Conservation (phyloP, 2,888 invertebrate species). For the Caenorhabditis doughertyi region DNA sequence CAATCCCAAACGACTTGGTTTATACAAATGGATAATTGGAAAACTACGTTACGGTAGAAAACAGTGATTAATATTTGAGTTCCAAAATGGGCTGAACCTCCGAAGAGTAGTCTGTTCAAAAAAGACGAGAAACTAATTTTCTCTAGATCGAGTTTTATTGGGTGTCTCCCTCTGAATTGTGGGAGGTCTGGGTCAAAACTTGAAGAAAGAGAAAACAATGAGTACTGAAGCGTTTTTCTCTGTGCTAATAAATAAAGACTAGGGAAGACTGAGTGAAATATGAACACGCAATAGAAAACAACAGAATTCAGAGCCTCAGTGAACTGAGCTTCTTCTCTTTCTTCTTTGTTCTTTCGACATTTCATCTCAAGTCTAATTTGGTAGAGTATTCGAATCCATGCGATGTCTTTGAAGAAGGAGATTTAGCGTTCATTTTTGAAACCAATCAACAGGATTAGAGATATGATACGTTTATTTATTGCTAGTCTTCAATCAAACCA, state of each 20-base stretch:
- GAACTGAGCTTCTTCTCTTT: background rate
- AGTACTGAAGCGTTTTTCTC: background rate
- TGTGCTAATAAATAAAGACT: conserved; percentile 4
- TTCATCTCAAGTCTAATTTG: background rate
- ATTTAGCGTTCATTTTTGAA: background rate
- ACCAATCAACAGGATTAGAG: background rate
- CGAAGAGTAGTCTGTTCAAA: no score
- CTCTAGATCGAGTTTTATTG: background rate
- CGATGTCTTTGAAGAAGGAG: background rate
- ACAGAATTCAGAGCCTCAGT: conserved; percentile 1
- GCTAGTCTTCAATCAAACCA: conserved; percentile 87
- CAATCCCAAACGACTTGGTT: no score
- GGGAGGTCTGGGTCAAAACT: background rate
- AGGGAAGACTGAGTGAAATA: conserved; percentile 14
- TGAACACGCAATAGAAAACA: conserved; percentile 30
- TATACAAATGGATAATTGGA: no score
- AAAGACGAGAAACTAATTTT: background rate
- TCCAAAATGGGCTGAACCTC: no score
- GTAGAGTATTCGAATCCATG: background rate
- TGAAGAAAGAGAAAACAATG: conserved; percentile 11
- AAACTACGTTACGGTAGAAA: no score
- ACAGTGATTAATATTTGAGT: no score
- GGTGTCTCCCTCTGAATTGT: background rate
- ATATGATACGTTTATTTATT: no score
- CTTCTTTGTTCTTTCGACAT: background rate